A percentile compares a stretch with the other conserved stretches of the same genome.
Conservation (phyloP, 2,888 invertebrate genomes). For the Platycheirus rosarum region DNA sequence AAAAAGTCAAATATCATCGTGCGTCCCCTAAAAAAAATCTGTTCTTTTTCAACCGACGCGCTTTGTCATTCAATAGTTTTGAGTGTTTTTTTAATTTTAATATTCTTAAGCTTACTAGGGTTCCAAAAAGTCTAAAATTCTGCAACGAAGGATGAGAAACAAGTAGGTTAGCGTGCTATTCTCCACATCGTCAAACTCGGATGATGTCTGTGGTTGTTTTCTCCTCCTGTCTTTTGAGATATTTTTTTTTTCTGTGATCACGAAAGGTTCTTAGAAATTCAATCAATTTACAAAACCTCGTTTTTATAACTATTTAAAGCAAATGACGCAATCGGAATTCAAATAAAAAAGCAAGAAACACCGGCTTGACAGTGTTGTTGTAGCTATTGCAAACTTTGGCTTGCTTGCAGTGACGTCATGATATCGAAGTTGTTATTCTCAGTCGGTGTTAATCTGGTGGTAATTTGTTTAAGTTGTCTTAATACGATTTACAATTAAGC, state of each 20-base stretch:
- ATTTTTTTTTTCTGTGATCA: neutral
- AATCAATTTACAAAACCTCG: too few relatives aligned
- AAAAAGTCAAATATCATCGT: neutral
- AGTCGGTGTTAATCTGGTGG: neutral
- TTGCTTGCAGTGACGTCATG: constrained; percentile 48
- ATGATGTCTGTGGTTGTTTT: too few relatives aligned
- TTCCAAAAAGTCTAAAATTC: too few relatives aligned
- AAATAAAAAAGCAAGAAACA: constrained; percentile 21
- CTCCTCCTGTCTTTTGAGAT: too few relatives aligned
- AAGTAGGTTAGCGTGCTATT: neutral
- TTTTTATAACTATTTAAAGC: constrained; percentile 38
- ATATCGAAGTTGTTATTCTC: neutral
- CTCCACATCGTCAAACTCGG: too few relatives aligned
- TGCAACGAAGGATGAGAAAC: neutral
- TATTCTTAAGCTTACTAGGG: neutral
- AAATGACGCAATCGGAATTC: constrained; percentile 61
- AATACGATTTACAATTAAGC: too few relatives aligned
- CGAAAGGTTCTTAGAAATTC: constrained; percentile 28
- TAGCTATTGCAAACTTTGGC: constrained; percentile 9
- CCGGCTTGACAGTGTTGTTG: constrained; percentile 8
- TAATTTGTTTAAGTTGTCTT: too few relatives aligned
- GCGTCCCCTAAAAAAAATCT: constrained; percentile 1
- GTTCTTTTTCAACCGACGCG: too few relatives aligned
- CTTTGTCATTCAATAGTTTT: constrained; percentile 52
- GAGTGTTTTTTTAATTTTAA: neutral